phyloP scores from a whole-genome alignment of 2,797 vertebrate species.

The Neosalanx taihuensis region DNA sequence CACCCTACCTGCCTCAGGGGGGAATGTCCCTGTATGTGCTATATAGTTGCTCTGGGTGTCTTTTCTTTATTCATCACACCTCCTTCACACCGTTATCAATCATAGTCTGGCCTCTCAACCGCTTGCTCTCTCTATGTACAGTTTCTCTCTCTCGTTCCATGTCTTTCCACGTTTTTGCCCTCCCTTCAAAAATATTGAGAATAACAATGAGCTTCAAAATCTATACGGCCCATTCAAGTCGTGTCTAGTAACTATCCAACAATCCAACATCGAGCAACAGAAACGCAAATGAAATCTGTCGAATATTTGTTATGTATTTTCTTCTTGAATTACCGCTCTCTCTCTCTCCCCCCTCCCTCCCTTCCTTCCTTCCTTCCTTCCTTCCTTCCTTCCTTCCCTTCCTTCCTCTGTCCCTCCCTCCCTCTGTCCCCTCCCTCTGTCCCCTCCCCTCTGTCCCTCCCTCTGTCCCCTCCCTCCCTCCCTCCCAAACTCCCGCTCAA shows the following conservation, averaged over 20 bases:
- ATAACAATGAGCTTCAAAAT: no score
- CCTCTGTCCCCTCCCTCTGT: background rate
- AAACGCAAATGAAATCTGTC: background rate
- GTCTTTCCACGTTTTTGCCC: no score
- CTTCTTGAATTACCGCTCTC: background rate
- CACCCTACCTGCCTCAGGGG: no score
- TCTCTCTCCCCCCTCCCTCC: background rate
- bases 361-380: no score
- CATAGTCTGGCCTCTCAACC: no score
- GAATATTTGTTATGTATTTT: background rate
- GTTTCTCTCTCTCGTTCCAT: no score
- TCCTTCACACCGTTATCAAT: background rate
- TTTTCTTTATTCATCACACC: constrained; percentile 2
- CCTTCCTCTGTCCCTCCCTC: background rate
- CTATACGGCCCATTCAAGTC: no score
- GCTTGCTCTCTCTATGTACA: no score
- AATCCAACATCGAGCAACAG: no score
- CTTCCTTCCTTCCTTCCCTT: background rate
- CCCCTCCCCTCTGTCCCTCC: background rate
- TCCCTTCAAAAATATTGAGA: no score
- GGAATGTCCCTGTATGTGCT: no score
- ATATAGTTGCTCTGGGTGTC: background rate
- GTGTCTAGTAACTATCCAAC: no score
- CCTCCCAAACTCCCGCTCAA: background rate
- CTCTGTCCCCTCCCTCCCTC: background rate